These are phyloP conservation scores for Eclectus roratus DNA, from an alignment of 2,113 vertebrate species.

Conservation along the genomic window DNA sequence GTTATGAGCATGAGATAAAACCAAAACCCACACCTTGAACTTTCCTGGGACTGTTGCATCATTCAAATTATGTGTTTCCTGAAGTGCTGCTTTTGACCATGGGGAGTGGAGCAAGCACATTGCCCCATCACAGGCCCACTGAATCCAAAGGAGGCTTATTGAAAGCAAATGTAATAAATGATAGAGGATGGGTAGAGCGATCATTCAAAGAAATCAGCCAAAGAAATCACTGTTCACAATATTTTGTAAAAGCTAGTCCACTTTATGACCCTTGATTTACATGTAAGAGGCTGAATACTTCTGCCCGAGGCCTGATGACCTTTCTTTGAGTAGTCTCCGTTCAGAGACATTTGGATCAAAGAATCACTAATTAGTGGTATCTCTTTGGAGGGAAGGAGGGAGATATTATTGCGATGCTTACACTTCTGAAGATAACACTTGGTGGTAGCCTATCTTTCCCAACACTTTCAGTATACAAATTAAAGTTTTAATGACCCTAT, in stretches of 20 bases:
- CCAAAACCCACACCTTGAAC: neutral
- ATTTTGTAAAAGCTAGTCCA: neutral
- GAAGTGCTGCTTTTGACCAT: neutral
- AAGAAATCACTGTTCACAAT: neutral
- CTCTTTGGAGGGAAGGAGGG: neutral
- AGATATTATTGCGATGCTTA: neutral
- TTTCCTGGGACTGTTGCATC: neutral
- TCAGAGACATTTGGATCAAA: conserved; percentile 7
- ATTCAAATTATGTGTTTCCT: neutral
- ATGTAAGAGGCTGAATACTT: neutral
- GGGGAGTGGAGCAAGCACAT: rapidly evolving
- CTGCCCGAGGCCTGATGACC: conserved; percentile 7
- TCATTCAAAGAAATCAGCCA: neutral
- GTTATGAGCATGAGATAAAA: neutral
- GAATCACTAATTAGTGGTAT: conserved; percentile 32
- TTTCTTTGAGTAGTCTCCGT: neutral
- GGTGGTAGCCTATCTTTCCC: neutral
- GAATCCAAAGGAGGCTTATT: neutral
- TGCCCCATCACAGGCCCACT: neutral
- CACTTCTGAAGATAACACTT: neutral
- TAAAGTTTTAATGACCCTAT: conserved; percentile 1
- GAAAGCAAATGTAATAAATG: neutral
- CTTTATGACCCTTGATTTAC: neutral
- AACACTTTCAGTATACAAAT: neutral
- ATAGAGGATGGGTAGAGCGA: neutral